Evolutionary conservation across 1,140 invertebrate species (phyloP), one percentile per base, ranked within the genome.

Genomic region (Drosophila pruinosa): DNA sequence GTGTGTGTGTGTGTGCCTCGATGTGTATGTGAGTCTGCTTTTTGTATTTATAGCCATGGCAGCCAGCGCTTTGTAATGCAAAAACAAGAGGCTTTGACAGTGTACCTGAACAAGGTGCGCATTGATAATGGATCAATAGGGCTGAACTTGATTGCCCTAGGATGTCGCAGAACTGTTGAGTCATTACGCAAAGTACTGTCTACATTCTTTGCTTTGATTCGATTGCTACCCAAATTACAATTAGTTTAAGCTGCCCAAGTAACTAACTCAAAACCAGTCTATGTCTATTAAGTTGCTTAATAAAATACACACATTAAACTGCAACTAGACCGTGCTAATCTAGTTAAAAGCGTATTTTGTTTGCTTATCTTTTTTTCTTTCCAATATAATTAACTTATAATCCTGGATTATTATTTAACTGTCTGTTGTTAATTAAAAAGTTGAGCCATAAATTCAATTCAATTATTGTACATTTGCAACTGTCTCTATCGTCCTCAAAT

Each of bases 21-120:
- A 21, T 6, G 15, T 54, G 52, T 17, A 6, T 4, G 4, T 41
- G 21, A 17, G 19, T 57, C 7, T 57, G 54, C n/a, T 43, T 15
- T 39, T 38, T 19, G 36, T 70, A 62, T 62, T 52, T 59, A 68
- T 50, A 68, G 28, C 65, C 48, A 50, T 64, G 50, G 31, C 50
- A 63, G 65, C 48, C 50, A 63, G 65, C 48, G 47, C 58, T 63
- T 70, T 70, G 58, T 63, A 28, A 70, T 59, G 36, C 57, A 61
- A 68, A n/a, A 52, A 19, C 24, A 34, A 26, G 14, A 8, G 45
- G 56, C 54, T 38, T 36, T 69, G 61, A 34, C 31, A 62, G 39
- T n/a, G n/a, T 56, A 64, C 50, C 48, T 64, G 67, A 34, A 47
- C 50, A 63, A 54, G n/a, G 52, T 43, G 52, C 38, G 14, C 52